Evolutionary conservation across 2,113 vertebrate genomes (phyloP).

Genomic region (Nycticebus coucang): DNA sequence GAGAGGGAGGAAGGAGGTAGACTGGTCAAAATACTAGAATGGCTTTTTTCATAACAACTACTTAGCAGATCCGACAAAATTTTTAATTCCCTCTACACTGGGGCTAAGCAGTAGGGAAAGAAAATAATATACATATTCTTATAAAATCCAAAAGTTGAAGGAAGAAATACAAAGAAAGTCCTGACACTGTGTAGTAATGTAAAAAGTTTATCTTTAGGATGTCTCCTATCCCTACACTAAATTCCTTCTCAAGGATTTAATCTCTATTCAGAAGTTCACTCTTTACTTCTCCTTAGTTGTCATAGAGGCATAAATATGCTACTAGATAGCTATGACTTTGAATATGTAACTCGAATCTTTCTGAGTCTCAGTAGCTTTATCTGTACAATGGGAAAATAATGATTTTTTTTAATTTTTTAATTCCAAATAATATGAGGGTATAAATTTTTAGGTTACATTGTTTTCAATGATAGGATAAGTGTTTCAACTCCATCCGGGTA

Average conservation of each 20-base stretch:
- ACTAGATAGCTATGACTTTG: not conserved
- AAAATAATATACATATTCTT: slow-evolving; percentile 21
- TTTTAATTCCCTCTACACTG: not conserved
- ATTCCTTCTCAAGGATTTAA: slow-evolving; percentile 19
- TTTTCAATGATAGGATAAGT: too few species aligned
- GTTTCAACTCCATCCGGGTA: too few species aligned
- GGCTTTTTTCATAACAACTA: not conserved
- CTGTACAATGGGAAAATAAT: not conserved
- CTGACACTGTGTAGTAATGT: not conserved
- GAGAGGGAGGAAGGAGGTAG: not conserved
- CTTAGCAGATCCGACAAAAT: not conserved
- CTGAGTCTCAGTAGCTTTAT: not conserved
- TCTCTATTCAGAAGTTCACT: not conserved
- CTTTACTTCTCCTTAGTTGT: not conserved
- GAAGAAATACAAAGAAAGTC: slow-evolving; percentile 12
- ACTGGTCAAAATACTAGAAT: not conserved
- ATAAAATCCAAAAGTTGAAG: not conserved
- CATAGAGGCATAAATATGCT: not conserved
- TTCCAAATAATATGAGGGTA: too few species aligned
- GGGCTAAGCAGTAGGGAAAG: not conserved
- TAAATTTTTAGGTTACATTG: too few species aligned
- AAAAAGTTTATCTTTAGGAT: not conserved
- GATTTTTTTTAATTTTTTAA: too few species aligned
- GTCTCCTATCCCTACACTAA: not conserved
- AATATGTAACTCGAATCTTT: not conserved